These are phyloP conservation scores for Pinctada fucata DNA, from an alignment of 2,888 invertebrate genomes.

Conservation along the genomic window DNA sequence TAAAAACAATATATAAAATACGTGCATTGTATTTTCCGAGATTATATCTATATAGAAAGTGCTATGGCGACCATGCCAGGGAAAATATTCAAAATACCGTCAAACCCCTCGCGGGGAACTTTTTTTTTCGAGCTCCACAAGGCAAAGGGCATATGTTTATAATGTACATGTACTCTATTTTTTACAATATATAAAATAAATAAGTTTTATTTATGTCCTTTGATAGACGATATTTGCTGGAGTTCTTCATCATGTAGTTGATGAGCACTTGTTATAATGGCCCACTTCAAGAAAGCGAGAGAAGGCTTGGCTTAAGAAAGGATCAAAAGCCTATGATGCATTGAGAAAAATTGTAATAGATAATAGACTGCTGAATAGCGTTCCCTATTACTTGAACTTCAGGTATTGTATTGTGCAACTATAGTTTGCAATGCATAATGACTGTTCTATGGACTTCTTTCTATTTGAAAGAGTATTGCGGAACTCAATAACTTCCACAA, in stretches of 20 bases:
- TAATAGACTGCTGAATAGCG: constrained; percentile 33
- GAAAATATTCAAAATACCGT: too few relatives aligned
- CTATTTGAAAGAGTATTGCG: constrained; percentile 29
- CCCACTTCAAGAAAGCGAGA: constrained; percentile 31
- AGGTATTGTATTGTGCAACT: constrained; percentile 28
- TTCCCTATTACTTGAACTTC: constrained; percentile 38
- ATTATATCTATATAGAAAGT: too few relatives aligned
- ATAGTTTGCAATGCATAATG: not conserved
- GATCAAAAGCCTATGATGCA: constrained; percentile 37
- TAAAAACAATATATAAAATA: too few relatives aligned
- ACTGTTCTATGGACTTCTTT: not conserved
- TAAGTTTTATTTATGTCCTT: not conserved
- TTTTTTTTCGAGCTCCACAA: too few relatives aligned
- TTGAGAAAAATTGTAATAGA: constrained; percentile 33
- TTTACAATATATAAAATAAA: too few relatives aligned
- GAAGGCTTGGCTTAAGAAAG: constrained; percentile 26
- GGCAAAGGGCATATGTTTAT: too few relatives aligned
- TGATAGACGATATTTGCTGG: constrained; percentile 40
- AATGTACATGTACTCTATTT: too few relatives aligned
- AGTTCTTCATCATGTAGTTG: constrained; percentile 34
- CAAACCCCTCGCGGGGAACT: too few relatives aligned
- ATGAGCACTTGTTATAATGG: constrained; percentile 40
- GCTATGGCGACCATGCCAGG: too few relatives aligned
- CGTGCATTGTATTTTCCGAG: too few relatives aligned
- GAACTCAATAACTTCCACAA: constrained; percentile 41